phyloP scores from a whole-genome alignment of 2,888 invertebrate species.

The Gandaritis pyraliata region DNA sequence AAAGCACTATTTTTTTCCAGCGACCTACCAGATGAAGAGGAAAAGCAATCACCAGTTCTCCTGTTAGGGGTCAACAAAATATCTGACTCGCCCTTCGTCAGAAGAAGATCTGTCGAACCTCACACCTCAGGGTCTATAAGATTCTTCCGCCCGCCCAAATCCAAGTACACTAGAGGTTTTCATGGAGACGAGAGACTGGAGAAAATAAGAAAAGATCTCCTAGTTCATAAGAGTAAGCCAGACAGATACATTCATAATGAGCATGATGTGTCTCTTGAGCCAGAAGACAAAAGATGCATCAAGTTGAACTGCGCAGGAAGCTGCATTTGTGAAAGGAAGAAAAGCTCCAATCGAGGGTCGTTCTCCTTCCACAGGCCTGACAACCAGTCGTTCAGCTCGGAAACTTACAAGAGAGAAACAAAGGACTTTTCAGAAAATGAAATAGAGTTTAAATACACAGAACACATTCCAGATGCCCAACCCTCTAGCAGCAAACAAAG shows the following conservation, averaged over 20 bases:
- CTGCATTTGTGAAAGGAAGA: constrained; percentile 74
- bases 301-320: constrained; percentile 71
- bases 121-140: constrained; percentile 72
- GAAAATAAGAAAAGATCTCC: constrained; percentile 75
- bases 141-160: constrained; percentile 75
- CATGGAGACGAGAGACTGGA: constrained; percentile 77
- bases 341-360: constrained; percentile 71
- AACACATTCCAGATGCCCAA: constrained; percentile 74
- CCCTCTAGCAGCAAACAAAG: constrained; percentile 76
- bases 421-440: constrained; percentile 75
- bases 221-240: constrained; percentile 73
- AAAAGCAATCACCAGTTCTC: constrained; percentile 84
- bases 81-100: constrained; percentile 74
- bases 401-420: constrained; percentile 58
- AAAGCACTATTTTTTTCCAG: constrained; percentile 69
- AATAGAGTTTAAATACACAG: constrained; percentile 79
- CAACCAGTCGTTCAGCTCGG: constrained; percentile 66
- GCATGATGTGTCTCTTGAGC: constrained; percentile 66
- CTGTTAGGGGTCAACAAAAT: constrained; percentile 86
- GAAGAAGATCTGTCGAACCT: constrained; percentile 71
- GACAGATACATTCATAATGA: constrained; percentile 76
- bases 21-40: constrained; percentile 85
- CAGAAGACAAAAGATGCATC: constrained; percentile 64
- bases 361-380: constrained; percentile 77
- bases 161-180: constrained; percentile 76